Conservation (phyloP, 2,113 vertebrate species). For the Anser cygnoides region DNA sequence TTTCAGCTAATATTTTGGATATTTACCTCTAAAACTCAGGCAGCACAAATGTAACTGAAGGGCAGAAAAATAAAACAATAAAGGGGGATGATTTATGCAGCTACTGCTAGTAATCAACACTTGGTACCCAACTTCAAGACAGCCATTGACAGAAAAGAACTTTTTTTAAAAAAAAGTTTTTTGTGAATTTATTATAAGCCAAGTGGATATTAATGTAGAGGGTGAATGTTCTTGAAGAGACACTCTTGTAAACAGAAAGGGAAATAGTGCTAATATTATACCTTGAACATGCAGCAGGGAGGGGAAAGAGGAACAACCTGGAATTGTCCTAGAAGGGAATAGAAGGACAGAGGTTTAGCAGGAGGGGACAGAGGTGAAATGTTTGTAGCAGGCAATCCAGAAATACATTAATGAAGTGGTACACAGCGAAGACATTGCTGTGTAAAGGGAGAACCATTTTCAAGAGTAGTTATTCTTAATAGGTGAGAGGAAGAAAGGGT, state of each 20-base stretch:
- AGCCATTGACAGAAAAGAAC: neutral
- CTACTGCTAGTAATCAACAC: neutral
- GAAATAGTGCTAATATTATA: neutral
- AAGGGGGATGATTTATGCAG: neutral
- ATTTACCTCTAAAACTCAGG: conserved; percentile 70
- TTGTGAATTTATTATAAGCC: neutral
- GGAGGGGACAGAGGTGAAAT: neutral
- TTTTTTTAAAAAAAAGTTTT: neutral
- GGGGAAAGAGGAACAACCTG: neutral
- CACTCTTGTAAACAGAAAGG: neutral
- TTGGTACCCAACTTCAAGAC: neutral
- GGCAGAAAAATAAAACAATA: conserved; percentile 24
- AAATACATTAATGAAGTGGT: neutral
- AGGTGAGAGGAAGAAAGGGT: neutral
- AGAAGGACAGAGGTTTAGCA: neutral
- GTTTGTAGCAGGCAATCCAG: neutral
- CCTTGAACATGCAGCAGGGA: neutral
- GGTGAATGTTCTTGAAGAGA: neutral
- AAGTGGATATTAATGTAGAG: neutral
- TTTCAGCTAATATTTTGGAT: conserved; percentile 84
- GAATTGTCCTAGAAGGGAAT: neutral
- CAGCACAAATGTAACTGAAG: conserved; percentile 22
- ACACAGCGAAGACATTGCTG: neutral
- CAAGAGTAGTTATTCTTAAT: neutral
- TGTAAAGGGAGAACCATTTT: neutral